phyloP scores from a whole-genome alignment of 2,888 invertebrate genomes.

The Mechanitis messenoides region DNA sequence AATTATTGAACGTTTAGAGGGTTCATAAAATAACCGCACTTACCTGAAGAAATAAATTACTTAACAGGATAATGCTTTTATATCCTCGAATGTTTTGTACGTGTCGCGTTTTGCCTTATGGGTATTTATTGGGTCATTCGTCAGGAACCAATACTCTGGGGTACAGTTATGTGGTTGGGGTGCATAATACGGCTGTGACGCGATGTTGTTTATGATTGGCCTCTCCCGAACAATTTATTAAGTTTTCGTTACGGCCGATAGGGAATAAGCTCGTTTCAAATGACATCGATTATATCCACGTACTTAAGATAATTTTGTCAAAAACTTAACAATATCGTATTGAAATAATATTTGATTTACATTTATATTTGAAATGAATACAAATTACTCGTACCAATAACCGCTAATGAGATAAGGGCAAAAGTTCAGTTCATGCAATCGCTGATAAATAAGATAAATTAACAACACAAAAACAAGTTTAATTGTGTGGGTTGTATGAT shows the following conservation, averaged over 20 bases:
- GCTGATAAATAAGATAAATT: slow-evolving; percentile 46
- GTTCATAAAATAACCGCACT: slow-evolving; percentile 67
- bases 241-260: slow-evolving; percentile 33
- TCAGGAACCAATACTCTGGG: slow-evolving; percentile 68
- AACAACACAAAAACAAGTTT: slow-evolving; percentile 59
- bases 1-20: slow-evolving; percentile 73
- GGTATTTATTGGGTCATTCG: slow-evolving; percentile 75
- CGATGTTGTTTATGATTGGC: slow-evolving; percentile 62
- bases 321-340: no score
- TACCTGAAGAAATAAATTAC: slow-evolving; percentile 76
- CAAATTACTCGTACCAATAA: slow-evolving; percentile 29
- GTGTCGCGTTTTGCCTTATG: slow-evolving; percentile 70
- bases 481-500: slow-evolving; percentile 49
- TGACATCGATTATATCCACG: not conserved
- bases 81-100: slow-evolving; percentile 69
- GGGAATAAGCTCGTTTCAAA: slow-evolving; percentile 3
- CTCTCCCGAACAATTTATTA: slow-evolving; percentile 61
- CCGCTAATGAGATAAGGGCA: slow-evolving; percentile 44
- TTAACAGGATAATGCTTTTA: slow-evolving; percentile 75
- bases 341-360: no score
- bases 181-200: slow-evolving; percentile 64
- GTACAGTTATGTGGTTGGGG: slow-evolving; percentile 69
- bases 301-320: not conserved
- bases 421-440: slow-evolving; percentile 62
- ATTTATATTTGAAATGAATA: no score